phyloP scores from a whole-genome alignment of 2,113 vertebrate species.

The Calypte anna region DNA sequence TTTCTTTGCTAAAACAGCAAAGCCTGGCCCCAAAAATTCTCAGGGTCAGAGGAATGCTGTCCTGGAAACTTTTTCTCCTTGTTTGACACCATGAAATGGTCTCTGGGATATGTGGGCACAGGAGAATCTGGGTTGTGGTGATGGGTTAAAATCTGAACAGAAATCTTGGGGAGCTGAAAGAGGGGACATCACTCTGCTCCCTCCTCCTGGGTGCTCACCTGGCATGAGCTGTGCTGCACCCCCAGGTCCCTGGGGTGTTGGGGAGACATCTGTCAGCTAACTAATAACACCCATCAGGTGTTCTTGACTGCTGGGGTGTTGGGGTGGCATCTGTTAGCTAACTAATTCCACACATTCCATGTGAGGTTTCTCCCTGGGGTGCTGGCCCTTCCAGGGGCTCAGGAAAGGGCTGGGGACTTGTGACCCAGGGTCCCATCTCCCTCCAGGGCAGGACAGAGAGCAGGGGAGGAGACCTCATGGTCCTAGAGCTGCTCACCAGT shows the following conservation, averaged over 20 bases:
- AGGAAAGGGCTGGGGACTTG: not conserved
- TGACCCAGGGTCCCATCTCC: not conserved
- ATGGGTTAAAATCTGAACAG: not conserved
- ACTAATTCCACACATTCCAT: accelerated
- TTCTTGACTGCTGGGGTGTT: too few relatives aligned
- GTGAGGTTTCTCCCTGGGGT: not conserved
- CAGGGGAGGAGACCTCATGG: accelerated
- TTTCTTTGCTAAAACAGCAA: not conserved
- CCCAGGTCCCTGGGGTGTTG: accelerated
- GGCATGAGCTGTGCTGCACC: not conserved
- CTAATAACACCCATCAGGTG: not conserved
- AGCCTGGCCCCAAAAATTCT: not conserved
- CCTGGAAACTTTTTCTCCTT: not conserved
- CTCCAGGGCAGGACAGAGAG: not conserved
- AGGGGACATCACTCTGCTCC: accelerated
- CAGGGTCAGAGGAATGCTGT: too few relatives aligned
- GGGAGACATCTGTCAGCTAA: not conserved
- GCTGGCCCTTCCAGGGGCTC: accelerated
- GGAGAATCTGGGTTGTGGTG: accelerated
- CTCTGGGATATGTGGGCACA: accelerated
- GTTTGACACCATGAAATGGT: accelerated
- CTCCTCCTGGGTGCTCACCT: not conserved
- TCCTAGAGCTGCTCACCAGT: not conserved
- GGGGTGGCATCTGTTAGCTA: accelerated
- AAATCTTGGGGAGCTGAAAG: not conserved